phyloP scores from a whole-genome alignment of 2,797 vertebrate species.

The Esox lucius region DNA sequence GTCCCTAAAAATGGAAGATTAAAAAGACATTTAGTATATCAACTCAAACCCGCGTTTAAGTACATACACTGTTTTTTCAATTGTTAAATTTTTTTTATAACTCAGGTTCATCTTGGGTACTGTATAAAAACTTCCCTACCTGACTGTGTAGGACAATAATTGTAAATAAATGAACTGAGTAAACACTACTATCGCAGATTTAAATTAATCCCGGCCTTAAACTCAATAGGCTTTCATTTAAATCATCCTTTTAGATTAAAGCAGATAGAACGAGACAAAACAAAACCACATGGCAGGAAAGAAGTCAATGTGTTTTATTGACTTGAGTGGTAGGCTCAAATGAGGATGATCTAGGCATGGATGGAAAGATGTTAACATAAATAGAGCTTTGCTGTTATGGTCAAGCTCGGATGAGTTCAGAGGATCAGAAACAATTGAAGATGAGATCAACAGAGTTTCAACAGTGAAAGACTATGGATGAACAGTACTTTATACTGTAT shows the following conservation, averaged over 20 bases:
- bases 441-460: slow-evolving; percentile 55
- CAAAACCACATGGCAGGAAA: background rate
- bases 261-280: slow-evolving; percentile 7
- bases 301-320: background rate
- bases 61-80: no score
- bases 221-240: background rate
- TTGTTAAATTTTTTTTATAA: no score
- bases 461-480: slow-evolving; percentile 30
- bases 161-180: no score
- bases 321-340: background rate
- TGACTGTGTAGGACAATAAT: no score
- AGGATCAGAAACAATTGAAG: slow-evolving; percentile 52
- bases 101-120: no score
- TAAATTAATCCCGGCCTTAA: background rate
- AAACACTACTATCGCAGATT: no score
- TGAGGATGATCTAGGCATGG: background rate
- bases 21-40: background rate
- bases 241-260: background rate
- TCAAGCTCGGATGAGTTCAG: slow-evolving; percentile 55
- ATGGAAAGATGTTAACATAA: slow-evolving; percentile 18
- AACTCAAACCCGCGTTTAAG: no score
- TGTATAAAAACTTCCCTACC: no score
- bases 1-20: slow-evolving; percentile 60
- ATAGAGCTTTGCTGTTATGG: slow-evolving; percentile 24
- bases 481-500: background rate